Evolutionary conservation across 2,888 invertebrate genomes (phyloP), one percentile per base, ranked within the genome.

Genomic region (Harpalus rubripes): DNA sequence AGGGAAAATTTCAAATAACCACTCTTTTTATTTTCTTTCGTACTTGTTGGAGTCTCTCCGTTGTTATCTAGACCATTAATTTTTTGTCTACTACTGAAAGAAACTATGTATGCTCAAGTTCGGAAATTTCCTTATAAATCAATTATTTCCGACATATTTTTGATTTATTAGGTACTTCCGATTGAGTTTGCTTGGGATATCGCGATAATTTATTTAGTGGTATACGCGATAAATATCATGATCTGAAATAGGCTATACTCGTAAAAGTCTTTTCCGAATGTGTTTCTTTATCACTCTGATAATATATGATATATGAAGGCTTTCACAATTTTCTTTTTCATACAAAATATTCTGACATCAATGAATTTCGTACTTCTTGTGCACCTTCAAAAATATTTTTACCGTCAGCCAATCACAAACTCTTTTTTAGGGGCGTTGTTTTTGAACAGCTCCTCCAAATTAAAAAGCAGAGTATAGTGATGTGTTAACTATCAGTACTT

Each of bases 151-250:
- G 39, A n/a, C 39, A 39, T 39, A 10, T 39, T 68, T 68, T 39
- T 68, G 68, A 68, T 68, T 32, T 68, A 68, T 68, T 68, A n/a
- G n/a, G n/a, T n/a, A 68, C 15, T 68, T 68, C 68, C 68, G 68
- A 68, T 68, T 68, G 41, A 68, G 39, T 68, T 68, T 63, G 5
- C 0, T 32, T n/a, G 39, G 68, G 15, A 39, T 68, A 68, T 68
- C 68, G 68, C 7, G 39, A 39, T 63, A 68, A 68, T 68, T 68
- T 68, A 68, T 68, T 12, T 68, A 7, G 12, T 26, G 63, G 22
- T 63, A 22, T 63, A 63, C 10, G 26, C 26, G 63, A 63, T 63
- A 63, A 63, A 63, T 63, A 18, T 63, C 44, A 52, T 52, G 44
- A 52, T 5, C 7, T 52, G 44, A 7, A 52, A 52, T 52, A 10